Evolutionary conservation across 2,888 invertebrate species (phyloP), one percentile per base, ranked within the genome.

Genomic region (Phymatocera aterrima): DNA sequence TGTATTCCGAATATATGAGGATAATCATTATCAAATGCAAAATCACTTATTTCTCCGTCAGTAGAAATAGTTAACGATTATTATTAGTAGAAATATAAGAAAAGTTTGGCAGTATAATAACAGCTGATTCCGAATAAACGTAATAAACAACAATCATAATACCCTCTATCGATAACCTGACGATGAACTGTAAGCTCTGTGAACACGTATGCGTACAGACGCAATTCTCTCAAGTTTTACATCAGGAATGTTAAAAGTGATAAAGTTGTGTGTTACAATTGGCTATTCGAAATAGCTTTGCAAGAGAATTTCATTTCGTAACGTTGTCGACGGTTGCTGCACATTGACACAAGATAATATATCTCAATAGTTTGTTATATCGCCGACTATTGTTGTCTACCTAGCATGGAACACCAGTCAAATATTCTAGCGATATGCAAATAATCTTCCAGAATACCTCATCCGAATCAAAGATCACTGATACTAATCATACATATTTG

Each of bases 111-210:
- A 15, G 51, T 5, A 57, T 60, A 43, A 75, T 40, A 75, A 43
- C 40, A 43, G 60, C 51, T 60, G 54, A 75, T 75, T 75, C 18
- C n/a, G 15, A 60, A 40, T 54, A 60, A 75, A 75, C 57, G 10
- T 57, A 57, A 57, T 12, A 31, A 40, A n/a, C 10, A 24, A 18
- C 54, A 72, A 72, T 72, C 72, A n/a, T 18, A 18, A 37, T 51
- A 72, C 51, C 8, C 15, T 31, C 51, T 34, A 40, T 51, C 21
- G 78, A 78, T 78, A 78, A 78, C 78, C 57, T 54, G 78, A 24
- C 37, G 57, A 57, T 78, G 78, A 78, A 78, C 78, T 65, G 57
- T 72, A 28, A 21, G 40, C 34, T 54, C n/a, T n/a, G n/a, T n/a
- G 54, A 28, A 78, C n/a, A 78, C 28, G 31, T 72, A 78, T 72